Evolutionary conservation across 2,797 vertebrate species (phyloP).

Genomic region (Eospalax fontanierii): DNA sequence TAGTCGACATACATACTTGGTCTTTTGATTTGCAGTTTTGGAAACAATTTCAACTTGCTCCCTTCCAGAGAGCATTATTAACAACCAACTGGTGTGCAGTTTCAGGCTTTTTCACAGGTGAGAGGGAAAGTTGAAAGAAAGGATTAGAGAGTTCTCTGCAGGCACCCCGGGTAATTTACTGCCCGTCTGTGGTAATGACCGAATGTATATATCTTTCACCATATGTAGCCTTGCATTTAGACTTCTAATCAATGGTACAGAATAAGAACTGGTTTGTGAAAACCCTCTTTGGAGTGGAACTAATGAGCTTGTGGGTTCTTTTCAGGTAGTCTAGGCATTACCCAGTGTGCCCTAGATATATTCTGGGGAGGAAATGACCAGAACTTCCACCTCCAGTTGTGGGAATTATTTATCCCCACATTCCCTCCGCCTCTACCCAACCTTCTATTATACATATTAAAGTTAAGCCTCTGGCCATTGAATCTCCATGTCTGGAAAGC

Average conservation of each 20-base stretch:
- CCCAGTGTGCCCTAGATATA: slow-evolving; percentile 41
- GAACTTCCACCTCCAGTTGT: slow-evolving; percentile 85
- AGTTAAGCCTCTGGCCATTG: slow-evolving; percentile 80
- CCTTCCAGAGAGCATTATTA: slow-evolving; percentile 75
- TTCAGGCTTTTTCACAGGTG: slow-evolving; percentile 74
- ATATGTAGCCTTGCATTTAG: slow-evolving; percentile 70
- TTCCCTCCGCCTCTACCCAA: slow-evolving; percentile 55
- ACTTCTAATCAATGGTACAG: slow-evolving; percentile 78
- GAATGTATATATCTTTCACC: slow-evolving; percentile 75
- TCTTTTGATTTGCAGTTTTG: slow-evolving; percentile 77
- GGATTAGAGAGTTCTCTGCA: slow-evolving; percentile 75
- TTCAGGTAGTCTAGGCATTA: slow-evolving; percentile 84
- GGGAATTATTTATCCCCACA: slow-evolving; percentile 80
- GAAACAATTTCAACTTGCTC: slow-evolving; percentile 77
- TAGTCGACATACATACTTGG: slow-evolving; percentile 26
- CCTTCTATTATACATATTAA: slow-evolving; percentile 76
- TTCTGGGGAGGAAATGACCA: slow-evolving; percentile 85
- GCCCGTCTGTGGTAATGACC: slow-evolving; percentile 69
- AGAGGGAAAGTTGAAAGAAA: slow-evolving; percentile 71
- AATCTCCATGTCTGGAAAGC: slow-evolving; percentile 72
- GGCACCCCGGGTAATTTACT: slow-evolving; percentile 72
- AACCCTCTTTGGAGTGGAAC: slow-evolving; percentile 72
- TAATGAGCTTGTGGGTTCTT: slow-evolving; percentile 85
- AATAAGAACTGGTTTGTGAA: slow-evolving; percentile 74
- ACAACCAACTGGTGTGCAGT: slow-evolving; percentile 63